Evolutionary conservation across 37 sponge, comb jelly and placozoan species (phyloP), one percentile per base, ranked within the genome.

Genomic region (Chondrilla cf. caribensis): DNA sequence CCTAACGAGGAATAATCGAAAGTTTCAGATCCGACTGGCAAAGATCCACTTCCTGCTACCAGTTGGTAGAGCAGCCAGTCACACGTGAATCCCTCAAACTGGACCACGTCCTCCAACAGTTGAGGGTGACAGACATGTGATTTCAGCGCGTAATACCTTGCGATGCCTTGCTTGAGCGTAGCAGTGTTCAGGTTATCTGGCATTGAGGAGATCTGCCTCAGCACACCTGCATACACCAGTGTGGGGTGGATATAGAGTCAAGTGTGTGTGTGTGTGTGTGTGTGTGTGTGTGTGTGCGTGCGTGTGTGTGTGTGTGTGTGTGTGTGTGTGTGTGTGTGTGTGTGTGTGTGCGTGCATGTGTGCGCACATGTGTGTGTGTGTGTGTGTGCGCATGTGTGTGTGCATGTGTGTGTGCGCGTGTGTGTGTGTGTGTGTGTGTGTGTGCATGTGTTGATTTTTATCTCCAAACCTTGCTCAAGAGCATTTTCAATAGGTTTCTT

Each of bases 381-480:
- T 70, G 19, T 90, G 87, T 21, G 84, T 90, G 58, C 7, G 54
- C 18, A 80, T 38, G 39, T n/a, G 15, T 6, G 19, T 68, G 43
- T 75, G 19, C 18, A 26, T 68, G 70, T 26, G 31, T 68, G 70
- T 68, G 31, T 68, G 70, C 70, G 31, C 26, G 31, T 26, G 29
- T 68, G 31, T 68, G 70, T 47, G 11, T 11, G 11, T 11, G n/a
- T 47, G 11, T 47, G 11, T 47, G 51, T 47, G 11, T 29, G 31
- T 68, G 0, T 47, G 11, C 51, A 47, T 47, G 11, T 47, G 11
- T 47, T 47, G 11, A n/a, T n/a, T n/a, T 14, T 14, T 47, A 47
- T 11, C 6, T 47, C n/a, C 70, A 14, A 58, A 89, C 93, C 93
- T 39, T 73, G 17, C 24, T 39, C 76, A 40, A 73, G 9, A 24